phyloP scores from a whole-genome alignment of 2,113 vertebrate species.

The Cryptomyrus ogoouensis region DNA sequence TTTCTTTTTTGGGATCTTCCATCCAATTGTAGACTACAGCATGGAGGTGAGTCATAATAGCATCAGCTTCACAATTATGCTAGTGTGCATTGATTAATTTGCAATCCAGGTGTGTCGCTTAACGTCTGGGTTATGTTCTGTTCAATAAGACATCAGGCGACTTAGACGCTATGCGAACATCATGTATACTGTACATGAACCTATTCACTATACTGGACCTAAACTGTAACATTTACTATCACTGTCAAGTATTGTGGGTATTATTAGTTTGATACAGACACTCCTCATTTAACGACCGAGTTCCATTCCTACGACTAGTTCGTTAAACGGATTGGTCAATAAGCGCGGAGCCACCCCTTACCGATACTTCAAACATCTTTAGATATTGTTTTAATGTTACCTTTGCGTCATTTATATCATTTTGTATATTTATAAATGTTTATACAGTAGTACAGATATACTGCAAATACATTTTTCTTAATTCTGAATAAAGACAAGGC shows the following conservation, averaged over 20 bases:
- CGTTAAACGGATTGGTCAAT: too few species aligned
- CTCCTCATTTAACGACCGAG: too few species aligned
- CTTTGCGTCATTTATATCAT: too few species aligned
- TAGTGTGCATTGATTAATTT: background rate
- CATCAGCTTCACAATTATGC: background rate
- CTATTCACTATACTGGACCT: background rate
- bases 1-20: conserved; percentile 84
- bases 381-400: too few species aligned
- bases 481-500: too few species aligned
- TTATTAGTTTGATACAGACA: background rate
- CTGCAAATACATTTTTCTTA: too few species aligned
- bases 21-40: conserved; percentile 77
- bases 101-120: background rate
- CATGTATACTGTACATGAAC: background rate
- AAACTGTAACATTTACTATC: background rate
- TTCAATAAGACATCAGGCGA: background rate
- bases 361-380: too few species aligned
- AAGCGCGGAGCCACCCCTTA: too few species aligned
- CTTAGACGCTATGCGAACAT: background rate
- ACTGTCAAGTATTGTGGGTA: background rate
- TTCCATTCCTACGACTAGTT: too few species aligned
- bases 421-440: too few species aligned
- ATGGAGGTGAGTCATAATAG: conserved; percentile 66
- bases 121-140: background rate
- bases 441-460: too few species aligned